Evolutionary conservation across 2,888 invertebrate species (phyloP).

Genomic region (Hirtodrosophila trivittata): DNA sequence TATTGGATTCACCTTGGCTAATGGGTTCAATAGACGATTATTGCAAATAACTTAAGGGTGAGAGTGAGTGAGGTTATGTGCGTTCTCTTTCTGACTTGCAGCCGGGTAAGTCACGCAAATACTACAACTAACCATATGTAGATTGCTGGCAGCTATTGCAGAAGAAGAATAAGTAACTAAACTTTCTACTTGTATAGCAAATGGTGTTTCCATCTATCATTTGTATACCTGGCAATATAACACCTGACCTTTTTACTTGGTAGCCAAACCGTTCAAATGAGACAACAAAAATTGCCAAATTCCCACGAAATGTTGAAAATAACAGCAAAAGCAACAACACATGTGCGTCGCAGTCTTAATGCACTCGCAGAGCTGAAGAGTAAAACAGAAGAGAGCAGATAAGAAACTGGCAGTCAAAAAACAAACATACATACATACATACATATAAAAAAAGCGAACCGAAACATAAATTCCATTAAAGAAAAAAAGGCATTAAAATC

Average conservation of each 20-base stretch:
- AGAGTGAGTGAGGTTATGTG: constrained; percentile 52
- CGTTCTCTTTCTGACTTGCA: constrained; percentile 17
- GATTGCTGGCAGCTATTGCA: too few species aligned
- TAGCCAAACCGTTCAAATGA: constrained; percentile 20
- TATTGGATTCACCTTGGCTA: constrained; percentile 68
- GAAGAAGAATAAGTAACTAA: constrained; percentile 10
- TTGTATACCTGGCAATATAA: not conserved
- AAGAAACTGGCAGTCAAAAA: constrained; percentile 15
- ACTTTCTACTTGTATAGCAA: constrained; percentile 3
- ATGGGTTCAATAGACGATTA: constrained; percentile 75
- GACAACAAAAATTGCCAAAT: constrained; percentile 40
- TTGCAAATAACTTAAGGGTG: constrained; percentile 53
- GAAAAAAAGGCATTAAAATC: constrained; percentile 62
- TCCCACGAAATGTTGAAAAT: constrained; percentile 52
- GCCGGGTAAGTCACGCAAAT: constrained; percentile 9
- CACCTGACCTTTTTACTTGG: constrained; percentile 51
- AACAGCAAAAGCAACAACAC: constrained; percentile 18
- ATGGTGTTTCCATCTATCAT: not conserved
- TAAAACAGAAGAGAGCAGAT: constrained; percentile 14
- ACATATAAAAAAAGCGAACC: constrained; percentile 7
- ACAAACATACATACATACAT: too few species aligned
- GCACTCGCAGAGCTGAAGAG: constrained; percentile 35
- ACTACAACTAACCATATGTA: constrained; percentile 5
- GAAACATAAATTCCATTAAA: constrained; percentile 54
- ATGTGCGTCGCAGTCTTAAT: constrained; percentile 39